phyloP scores from a whole-genome alignment of 2,888 invertebrate species.

The Brachyopa scutellaris region DNA sequence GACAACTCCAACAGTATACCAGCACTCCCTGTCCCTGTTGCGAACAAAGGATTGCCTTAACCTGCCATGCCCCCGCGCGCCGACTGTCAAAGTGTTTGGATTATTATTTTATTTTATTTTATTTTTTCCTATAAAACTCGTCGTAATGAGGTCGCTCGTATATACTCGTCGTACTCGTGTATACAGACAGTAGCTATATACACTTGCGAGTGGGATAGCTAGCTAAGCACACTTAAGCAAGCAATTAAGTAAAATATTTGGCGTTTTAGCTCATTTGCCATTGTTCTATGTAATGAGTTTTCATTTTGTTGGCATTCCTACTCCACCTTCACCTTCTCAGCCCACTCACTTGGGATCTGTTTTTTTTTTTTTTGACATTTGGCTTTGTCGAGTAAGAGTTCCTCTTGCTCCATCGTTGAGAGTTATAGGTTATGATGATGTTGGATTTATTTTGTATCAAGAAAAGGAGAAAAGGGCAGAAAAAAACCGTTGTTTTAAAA shows the following conservation, averaged over 20 bases:
- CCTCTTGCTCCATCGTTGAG: slow-evolving; percentile 29
- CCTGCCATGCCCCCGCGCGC: too few species aligned
- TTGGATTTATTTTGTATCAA: background rate
- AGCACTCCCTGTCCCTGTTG: too few species aligned
- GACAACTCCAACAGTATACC: too few species aligned
- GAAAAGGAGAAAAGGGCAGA: too few species aligned
- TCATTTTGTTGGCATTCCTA: slow-evolving; percentile 36
- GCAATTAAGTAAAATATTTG: slow-evolving; percentile 69
- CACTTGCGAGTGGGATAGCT: slow-evolving; percentile 1
- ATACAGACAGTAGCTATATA: too few species aligned
- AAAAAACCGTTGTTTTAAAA: background rate
- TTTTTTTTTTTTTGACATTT: slow-evolving; percentile 31
- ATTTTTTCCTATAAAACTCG: background rate
- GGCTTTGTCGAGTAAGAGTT: slow-evolving; percentile 36
- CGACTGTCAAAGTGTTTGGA: slow-evolving; percentile 27
- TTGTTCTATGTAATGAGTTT: slow-evolving; percentile 62
- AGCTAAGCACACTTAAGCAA: slow-evolving; percentile 55
- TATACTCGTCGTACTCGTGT: too few species aligned
- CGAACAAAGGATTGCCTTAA: slow-evolving; percentile 8
- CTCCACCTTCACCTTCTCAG: background rate
- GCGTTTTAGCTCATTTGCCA: slow-evolving; percentile 61
- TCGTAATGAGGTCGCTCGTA: slow-evolving; percentile 42
- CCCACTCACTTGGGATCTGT: background rate
- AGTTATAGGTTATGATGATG: slow-evolving; percentile 14
- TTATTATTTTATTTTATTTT: slow-evolving; percentile 9